Conservation (phyloP, 2,797 vertebrate species). For the Hapalemur alaotrensis region DNA sequence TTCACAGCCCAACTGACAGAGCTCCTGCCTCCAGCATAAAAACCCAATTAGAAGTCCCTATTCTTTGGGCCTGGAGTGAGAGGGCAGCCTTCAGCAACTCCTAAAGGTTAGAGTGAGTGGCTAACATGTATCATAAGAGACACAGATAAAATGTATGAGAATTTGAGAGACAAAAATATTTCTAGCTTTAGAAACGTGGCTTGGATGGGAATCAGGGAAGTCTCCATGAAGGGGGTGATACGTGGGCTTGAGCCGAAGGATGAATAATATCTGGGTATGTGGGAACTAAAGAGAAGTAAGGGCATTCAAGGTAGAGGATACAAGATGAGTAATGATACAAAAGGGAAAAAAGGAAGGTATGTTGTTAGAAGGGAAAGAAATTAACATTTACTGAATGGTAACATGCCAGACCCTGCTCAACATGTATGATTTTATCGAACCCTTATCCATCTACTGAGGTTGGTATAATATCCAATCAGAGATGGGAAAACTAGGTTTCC, state of each 20-base stretch:
- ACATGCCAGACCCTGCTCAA: neutral
- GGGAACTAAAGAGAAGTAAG: conserved; percentile 17
- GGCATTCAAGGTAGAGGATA: conserved; percentile 4
- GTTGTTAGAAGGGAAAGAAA: conserved; percentile 30
- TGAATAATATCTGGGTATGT: neutral
- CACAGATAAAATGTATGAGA: conserved; percentile 8
- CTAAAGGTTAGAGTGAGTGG: neutral
- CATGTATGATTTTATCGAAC: neutral
- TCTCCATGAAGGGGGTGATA: neutral
- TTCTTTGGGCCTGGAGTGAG: neutral
- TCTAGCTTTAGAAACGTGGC: neutral
- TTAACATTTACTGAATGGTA: conserved; percentile 20
- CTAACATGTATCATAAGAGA: conserved; percentile 6
- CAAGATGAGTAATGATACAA: neutral
- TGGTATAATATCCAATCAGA: neutral
- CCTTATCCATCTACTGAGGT: neutral
- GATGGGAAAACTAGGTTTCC: conserved; percentile 12
- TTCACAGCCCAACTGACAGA: neutral
- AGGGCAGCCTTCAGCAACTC: neutral
- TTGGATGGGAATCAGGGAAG: conserved; percentile 29
- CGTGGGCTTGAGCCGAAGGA: neutral
- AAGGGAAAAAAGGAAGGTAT: conserved; percentile 12
- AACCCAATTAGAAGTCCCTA: neutral
- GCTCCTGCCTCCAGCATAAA: neutral
- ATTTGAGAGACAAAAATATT: conserved; percentile 34